phyloP scores from a whole-genome alignment of 1,140 invertebrate species.

The Ostrea denselamellosa region DNA sequence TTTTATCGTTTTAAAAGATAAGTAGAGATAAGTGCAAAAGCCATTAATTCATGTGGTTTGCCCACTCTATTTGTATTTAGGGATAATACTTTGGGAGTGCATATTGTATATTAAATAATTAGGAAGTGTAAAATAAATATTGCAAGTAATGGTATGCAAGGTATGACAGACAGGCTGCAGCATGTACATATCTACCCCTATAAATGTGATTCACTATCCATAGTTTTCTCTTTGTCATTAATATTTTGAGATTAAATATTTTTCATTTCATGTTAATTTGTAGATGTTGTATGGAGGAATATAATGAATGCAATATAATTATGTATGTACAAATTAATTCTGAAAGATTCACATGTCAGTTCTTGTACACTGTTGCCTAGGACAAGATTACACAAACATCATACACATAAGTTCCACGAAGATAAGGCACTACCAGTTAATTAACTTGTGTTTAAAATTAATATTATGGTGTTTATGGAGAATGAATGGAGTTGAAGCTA shows the following conservation, averaged over 20 bases:
- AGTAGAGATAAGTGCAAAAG: constrained; percentile 22
- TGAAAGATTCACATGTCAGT: constrained; percentile 46
- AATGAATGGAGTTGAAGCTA: neutral
- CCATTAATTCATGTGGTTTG: constrained; percentile 32
- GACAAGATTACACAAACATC: constrained; percentile 44
- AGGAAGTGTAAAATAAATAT: neutral
- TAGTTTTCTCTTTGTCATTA: neutral
- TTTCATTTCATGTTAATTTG: neutral
- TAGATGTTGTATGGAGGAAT: neutral
- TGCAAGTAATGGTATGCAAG: constrained; percentile 8
- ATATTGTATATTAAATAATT: constrained; percentile 12
- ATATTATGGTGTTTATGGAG: neutral
- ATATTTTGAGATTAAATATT: neutral
- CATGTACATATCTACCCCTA: constrained; percentile 35
- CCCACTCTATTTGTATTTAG: neutral
- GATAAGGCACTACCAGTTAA: constrained; percentile 9
- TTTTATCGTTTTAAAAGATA: constrained; percentile 42
- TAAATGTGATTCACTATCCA: neutral
- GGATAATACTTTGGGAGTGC: neutral
- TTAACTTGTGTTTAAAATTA: neutral
- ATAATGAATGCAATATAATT: neutral
- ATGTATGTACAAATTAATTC: constrained; percentile 6
- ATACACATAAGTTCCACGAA: constrained; percentile 6
- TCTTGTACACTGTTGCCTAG: constrained; percentile 52
- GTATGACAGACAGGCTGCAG: constrained; percentile 35